Evolutionary conservation across 1,140 invertebrate species (phyloP).

Genomic region (Lamellibrachia luymesi): DNA sequence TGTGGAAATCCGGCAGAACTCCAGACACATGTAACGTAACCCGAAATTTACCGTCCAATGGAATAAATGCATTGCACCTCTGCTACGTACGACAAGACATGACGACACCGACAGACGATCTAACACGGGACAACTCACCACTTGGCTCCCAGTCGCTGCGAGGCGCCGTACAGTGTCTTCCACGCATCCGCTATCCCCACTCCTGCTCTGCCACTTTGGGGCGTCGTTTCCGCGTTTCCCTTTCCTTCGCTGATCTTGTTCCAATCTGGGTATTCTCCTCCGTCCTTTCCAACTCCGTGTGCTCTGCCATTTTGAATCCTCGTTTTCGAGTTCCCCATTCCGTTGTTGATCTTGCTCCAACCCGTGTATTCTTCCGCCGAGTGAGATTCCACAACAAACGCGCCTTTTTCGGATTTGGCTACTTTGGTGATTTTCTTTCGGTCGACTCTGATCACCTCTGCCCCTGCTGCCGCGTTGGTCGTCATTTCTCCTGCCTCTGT

Average conservation of each 20-base stretch:
- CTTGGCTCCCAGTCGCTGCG: too few species aligned
- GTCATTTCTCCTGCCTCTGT: not conserved
- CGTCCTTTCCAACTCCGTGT: too few species aligned
- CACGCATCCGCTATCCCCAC: too few species aligned
- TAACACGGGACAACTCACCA: not conserved
- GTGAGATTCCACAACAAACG: not conserved
- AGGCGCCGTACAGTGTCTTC: too few species aligned
- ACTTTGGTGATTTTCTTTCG: not conserved
- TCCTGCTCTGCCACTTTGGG: too few species aligned
- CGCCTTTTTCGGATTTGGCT: not conserved
- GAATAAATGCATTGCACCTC: too few species aligned
- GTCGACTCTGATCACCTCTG: not conserved
- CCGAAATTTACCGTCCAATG: not conserved
- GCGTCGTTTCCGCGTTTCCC: too few species aligned
- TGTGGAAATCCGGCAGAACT: not conserved
- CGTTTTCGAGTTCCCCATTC: not conserved
- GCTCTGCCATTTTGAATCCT: not conserved
- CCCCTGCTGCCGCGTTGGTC: not conserved
- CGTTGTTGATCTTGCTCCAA: not conserved
- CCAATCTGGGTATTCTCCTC: too few species aligned
- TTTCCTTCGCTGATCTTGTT: too few species aligned
- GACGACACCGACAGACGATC: not conserved
- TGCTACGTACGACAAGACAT: not conserved
- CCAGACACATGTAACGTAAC: not conserved
- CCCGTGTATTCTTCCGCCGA: not conserved